Percentiles rank a stretch among this genome's conserved stretches.
Conservation (phyloP, 1,140 invertebrate species). For the Potamilus streckersoni region DNA sequence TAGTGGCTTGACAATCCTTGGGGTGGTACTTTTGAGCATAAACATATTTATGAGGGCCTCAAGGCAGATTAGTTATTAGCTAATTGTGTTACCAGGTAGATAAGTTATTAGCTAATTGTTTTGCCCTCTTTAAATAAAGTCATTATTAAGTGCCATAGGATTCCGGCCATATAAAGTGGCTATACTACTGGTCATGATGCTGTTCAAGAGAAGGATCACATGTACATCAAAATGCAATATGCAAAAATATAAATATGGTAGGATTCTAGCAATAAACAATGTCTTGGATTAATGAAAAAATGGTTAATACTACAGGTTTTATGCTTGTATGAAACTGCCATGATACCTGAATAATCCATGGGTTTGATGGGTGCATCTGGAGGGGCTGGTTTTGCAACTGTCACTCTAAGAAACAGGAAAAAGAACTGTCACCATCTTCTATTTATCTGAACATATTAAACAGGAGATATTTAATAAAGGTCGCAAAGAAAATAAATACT, state of each 20-base stretch:
- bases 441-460: no score
- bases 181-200: background rate
- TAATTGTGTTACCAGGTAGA: no score
- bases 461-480: no score
- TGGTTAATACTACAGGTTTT: background rate
- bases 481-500: no score
- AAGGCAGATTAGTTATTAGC: no score
- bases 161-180: background rate
- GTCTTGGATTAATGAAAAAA: background rate
- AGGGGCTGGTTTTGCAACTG: slow-evolving; percentile 59
- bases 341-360: slow-evolving; percentile 48
- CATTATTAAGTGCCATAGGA: no score
- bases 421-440: no score
- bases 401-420: slow-evolving; percentile 42
- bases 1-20: no score
- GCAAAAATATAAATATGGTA: background rate
- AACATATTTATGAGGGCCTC: no score
- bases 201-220: background rate
- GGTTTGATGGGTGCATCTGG: slow-evolving; percentile 60
- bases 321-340: background rate
- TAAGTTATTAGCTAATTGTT: no score
- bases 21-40: no score
- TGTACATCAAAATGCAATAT: background rate
- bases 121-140: no score
- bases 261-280: background rate